phyloP scores from a whole-genome alignment of 2,888 invertebrate genomes.

The Allophyes oxyacanthae region DNA sequence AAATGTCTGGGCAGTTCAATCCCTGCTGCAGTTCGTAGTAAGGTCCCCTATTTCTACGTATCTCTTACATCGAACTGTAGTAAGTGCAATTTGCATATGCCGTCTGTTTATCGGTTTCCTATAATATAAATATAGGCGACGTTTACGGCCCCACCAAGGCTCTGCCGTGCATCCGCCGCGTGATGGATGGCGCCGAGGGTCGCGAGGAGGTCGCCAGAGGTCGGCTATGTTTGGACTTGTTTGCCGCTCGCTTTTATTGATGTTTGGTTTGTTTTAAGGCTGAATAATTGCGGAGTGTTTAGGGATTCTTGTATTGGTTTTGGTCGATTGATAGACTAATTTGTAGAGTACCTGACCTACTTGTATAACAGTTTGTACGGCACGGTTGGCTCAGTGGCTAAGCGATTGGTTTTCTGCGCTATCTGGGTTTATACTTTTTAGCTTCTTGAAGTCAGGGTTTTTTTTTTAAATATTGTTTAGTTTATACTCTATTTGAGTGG shows the following conservation, averaged over 20 bases:
- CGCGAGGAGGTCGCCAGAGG: constrained; percentile 11
- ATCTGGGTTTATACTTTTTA: no score
- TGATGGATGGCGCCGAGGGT: constrained; percentile 14
- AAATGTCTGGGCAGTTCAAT: no score
- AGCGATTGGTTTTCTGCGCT: no score
- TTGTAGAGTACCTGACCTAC: no score
- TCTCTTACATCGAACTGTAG: constrained; percentile 10
- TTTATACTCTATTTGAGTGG: no score
- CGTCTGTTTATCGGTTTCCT: constrained; percentile 14
- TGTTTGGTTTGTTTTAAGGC: constrained; percentile 16
- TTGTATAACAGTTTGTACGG: no score
- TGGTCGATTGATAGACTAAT: no score
- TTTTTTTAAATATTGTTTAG: no score
- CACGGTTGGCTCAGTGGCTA: no score
- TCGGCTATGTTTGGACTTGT: constrained; percentile 3
- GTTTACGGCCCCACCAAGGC: constrained; percentile 15
- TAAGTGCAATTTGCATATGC: constrained; percentile 34
- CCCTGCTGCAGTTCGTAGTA: neutral
- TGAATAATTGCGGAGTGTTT: neutral
- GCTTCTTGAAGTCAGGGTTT: no score
- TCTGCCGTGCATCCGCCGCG: constrained; percentile 7
- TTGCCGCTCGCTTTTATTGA: constrained; percentile 6
- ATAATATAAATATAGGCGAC: constrained; percentile 30
- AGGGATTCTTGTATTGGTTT: neutral
- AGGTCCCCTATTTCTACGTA: constrained; percentile 7